These are phyloP conservation scores for Ploceus nigricollis DNA, from an alignment of 2,113 vertebrate genomes.

Conservation along the genomic window DNA sequence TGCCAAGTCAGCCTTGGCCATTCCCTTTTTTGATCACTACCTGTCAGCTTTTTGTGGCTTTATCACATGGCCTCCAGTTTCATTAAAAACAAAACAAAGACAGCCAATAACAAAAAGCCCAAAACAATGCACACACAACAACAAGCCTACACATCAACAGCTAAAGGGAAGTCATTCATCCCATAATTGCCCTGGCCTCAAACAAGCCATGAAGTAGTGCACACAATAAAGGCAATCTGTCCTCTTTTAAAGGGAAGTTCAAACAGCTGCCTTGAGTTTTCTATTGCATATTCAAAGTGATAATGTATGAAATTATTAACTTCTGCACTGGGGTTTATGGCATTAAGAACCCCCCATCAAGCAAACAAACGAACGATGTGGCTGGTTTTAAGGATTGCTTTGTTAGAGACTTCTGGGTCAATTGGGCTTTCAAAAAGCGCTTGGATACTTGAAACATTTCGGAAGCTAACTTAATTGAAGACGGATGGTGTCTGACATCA, in stretches of 20 bases:
- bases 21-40: slow-evolving; percentile 62
- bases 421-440: slow-evolving; percentile 55
- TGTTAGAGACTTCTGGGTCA: slow-evolving; percentile 63
- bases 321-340: slow-evolving; percentile 67
- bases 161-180: slow-evolving; percentile 88
- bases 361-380: slow-evolving; percentile 55
- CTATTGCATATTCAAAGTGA: slow-evolving; percentile 81
- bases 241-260: slow-evolving; percentile 71
- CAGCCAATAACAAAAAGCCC: slow-evolving; percentile 44
- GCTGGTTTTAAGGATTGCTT: slow-evolving; percentile 51
- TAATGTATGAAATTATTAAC: slow-evolving; percentile 64
- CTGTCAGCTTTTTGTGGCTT: slow-evolving; percentile 62
- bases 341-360: slow-evolving; percentile 46
- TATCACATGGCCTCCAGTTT: slow-evolving; percentile 42
- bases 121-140: slow-evolving; percentile 56
- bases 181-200: slow-evolving; percentile 90
- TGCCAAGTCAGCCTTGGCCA: background rate
- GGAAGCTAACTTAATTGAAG: slow-evolving; percentile 66
- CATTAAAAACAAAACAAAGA: slow-evolving; percentile 32
- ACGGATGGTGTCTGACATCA: slow-evolving; percentile 63
- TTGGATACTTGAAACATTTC: slow-evolving; percentile 51
- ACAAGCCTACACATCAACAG: slow-evolving; percentile 69
- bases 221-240: slow-evolving; percentile 85
- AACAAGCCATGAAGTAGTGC: slow-evolving; percentile 78
- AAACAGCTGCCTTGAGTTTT: slow-evolving; percentile 89